Evolutionary conservation across 2,113 vertebrate genomes (phyloP).

Genomic region (Nothocercus nigrocapillus): DNA sequence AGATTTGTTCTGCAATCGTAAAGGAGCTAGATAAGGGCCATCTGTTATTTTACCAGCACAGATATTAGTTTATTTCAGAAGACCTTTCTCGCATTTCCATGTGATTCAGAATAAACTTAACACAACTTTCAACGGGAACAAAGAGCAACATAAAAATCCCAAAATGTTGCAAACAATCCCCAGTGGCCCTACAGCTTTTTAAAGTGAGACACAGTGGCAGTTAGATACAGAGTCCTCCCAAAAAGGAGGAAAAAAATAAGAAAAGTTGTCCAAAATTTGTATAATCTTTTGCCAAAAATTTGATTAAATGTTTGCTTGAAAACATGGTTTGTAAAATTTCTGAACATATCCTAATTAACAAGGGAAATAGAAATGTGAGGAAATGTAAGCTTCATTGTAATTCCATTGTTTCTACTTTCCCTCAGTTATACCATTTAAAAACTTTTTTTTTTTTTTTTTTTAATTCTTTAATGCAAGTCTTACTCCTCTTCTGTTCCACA

Average conservation of each 20-base stretch:
- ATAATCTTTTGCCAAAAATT: neutral
- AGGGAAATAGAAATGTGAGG: neutral
- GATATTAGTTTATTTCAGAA: conserved; percentile 2
- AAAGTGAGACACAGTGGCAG: neutral
- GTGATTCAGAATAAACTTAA: neutral
- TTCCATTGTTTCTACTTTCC: neutral
- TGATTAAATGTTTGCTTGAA: neutral
- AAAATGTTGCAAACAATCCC: neutral
- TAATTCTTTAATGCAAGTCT: neutral
- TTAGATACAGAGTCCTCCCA: neutral
- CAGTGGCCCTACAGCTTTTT: neutral
- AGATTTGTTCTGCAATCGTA: neutral
- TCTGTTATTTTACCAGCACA: conserved; percentile 11
- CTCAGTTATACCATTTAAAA: neutral
- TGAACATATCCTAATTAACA: neutral
- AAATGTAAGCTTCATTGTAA: neutral
- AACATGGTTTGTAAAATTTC: neutral
- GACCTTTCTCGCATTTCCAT: neutral
- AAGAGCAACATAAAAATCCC: neutral
- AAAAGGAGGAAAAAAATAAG: neutral
- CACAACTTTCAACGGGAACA: neutral
- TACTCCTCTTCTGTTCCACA: neutral
- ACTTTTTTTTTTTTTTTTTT: too few species aligned
- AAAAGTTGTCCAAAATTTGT: neutral
- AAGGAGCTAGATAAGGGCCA: neutral